Conservation (phyloP, 2,888 invertebrate species). For the Mamestra brassicae region DNA sequence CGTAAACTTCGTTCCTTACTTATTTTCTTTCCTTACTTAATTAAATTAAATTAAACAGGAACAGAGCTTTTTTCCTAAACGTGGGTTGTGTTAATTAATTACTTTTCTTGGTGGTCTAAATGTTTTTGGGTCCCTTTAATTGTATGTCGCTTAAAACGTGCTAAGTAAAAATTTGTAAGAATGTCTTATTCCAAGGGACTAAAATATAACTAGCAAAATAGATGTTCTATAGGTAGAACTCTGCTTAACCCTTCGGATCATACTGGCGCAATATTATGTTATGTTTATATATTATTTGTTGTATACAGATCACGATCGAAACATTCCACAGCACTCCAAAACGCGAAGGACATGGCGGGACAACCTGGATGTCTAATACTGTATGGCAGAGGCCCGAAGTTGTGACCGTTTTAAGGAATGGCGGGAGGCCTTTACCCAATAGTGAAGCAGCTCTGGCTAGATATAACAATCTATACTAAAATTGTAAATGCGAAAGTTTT, state of each 20-base stretch:
- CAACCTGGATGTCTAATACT: no score
- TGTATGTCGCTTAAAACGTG: neutral
- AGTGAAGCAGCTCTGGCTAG: no score
- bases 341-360: no score
- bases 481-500: no score
- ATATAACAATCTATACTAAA: no score
- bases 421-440: no score
- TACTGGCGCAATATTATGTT: neutral
- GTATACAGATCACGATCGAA: no score
- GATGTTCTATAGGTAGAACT: neutral
- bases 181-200: neutral
- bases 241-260: neutral
- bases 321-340: no score
- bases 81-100: conserved; percentile 21
- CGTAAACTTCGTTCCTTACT: neutral
- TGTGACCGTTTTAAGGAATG: no score
- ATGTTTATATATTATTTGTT: no score
- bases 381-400: no score
- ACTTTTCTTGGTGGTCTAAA: neutral
- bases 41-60: conserved; percentile 33
- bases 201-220: no score
- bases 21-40: conserved; percentile 8
- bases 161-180: neutral
- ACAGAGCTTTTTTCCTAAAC: conserved; percentile 13
- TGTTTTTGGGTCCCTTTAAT: neutral